These are phyloP conservation scores for Phoenicopterus ruber DNA, from an alignment of 2,113 vertebrate species.

Conservation along the genomic window DNA sequence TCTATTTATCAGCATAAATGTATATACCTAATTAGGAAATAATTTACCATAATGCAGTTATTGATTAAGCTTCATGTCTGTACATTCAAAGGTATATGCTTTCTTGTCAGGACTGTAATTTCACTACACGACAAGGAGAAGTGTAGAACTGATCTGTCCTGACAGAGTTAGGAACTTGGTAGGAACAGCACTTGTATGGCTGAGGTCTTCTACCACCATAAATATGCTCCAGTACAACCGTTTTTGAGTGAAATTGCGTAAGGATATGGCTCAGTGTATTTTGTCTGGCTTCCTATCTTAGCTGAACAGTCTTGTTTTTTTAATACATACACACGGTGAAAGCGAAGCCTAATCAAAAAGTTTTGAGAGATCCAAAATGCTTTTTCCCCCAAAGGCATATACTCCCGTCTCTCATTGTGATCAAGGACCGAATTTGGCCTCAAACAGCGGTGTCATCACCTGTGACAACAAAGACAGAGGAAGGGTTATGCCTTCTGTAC, in stretches of 20 bases:
- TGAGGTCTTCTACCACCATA: neutral
- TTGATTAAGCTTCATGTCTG: slow-evolving; percentile 23
- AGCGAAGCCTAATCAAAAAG: slow-evolving; percentile 3
- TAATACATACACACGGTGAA: neutral
- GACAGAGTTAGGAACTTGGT: neutral
- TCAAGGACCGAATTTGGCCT: neutral
- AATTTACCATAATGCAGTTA: slow-evolving; percentile 43
- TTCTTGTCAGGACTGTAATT: slow-evolving; percentile 34
- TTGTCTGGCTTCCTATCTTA: neutral
- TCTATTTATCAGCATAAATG: slow-evolving; percentile 13
- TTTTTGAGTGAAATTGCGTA: neutral
- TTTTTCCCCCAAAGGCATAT: neutral
- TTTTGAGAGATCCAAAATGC: neutral
- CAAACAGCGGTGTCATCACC: neutral
- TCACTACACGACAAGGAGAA: neutral
- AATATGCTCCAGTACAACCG: neutral
- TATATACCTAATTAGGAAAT: slow-evolving; percentile 26
- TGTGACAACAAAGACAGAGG: slow-evolving; percentile 11
- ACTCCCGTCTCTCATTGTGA: neutral
- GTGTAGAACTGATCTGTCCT: neutral
- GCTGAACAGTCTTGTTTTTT: neutral
- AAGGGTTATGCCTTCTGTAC: neutral
- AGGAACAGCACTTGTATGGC: neutral
- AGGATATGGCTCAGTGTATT: neutral
- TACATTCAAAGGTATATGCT: neutral